Conservation (phyloP, 2,113 vertebrate genomes). For the Mus pahari region DNA sequence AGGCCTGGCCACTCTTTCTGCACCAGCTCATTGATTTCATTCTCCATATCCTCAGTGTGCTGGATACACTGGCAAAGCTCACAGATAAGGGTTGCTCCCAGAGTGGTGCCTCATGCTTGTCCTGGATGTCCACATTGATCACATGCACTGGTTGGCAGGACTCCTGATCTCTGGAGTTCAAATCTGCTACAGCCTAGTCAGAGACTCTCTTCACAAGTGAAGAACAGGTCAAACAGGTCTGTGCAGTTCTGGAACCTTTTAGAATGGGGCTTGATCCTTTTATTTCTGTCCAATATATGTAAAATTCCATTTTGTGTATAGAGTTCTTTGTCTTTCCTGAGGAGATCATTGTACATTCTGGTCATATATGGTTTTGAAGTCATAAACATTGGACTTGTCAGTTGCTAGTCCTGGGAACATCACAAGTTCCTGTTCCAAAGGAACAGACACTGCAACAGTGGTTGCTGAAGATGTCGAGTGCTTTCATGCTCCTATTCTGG, state of each 20-base stretch:
- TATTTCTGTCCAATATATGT: slow-evolving; percentile 99
- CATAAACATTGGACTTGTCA: slow-evolving; percentile 99
- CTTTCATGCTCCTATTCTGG: slow-evolving; percentile 99
- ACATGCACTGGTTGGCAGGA: slow-evolving; percentile 96
- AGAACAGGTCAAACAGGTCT: slow-evolving; percentile 97
- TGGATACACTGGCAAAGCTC: slow-evolving; percentile 99
- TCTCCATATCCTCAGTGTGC: slow-evolving; percentile 99
- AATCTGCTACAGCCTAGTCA: slow-evolving; percentile 97
- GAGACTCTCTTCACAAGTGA: slow-evolving; percentile 99
- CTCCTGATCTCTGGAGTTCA: slow-evolving; percentile 97
- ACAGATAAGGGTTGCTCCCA: slow-evolving; percentile 98
- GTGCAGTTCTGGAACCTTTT: slow-evolving; percentile 98
- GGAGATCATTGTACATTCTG: slow-evolving; percentile 99
- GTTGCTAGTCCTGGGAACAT: slow-evolving; percentile 98
- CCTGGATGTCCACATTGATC: slow-evolving; percentile 99
- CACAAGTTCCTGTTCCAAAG: slow-evolving; percentile 97
- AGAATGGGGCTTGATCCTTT: slow-evolving; percentile 96
- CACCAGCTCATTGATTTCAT: slow-evolving; percentile 97
- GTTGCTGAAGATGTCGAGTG: slow-evolving; percentile 98
- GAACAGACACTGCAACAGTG: slow-evolving; percentile 97
- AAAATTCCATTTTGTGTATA: slow-evolving; percentile 99
- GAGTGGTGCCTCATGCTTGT: slow-evolving; percentile 98
- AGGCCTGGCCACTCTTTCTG: slow-evolving; percentile 97
- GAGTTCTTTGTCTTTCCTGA: slow-evolving; percentile 99
- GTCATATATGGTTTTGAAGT: slow-evolving; percentile 99